Percentiles rank a stretch among this genome's conserved stretches.
Conservation (phyloP, 2,797 vertebrate genomes). For the Tamandua tetradactyla region DNA sequence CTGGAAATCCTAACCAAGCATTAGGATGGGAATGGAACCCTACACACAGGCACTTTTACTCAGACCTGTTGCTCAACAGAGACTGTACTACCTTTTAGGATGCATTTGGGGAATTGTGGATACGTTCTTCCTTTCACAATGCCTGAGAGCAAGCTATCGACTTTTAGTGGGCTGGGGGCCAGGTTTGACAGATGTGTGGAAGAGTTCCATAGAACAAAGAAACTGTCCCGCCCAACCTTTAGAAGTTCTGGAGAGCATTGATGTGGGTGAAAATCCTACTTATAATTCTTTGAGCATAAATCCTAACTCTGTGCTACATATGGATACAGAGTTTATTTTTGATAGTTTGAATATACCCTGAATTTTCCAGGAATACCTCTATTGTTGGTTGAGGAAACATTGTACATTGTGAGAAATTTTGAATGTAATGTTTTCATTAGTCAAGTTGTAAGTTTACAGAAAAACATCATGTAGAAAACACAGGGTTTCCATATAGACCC, state of each 20-base stretch:
- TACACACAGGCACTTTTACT: not conserved
- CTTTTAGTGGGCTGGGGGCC: not conserved
- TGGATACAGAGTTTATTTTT: not conserved
- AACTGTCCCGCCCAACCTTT: conserved; percentile 1
- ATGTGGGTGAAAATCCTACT: conserved; percentile 8
- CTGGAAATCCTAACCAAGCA: not conserved
- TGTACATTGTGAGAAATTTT: not conserved
- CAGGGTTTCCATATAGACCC: too few species aligned
- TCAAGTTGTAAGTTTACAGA: too few species aligned
- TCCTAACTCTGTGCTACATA: not conserved
- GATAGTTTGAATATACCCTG: not conserved
- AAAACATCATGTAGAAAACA: too few species aligned
- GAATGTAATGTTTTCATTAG: too few species aligned
- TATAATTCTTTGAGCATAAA: conserved; percentile 50
- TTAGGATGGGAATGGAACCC: not conserved
- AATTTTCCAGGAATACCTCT: not conserved
- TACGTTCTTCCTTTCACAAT: not conserved
- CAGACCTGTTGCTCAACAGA: not conserved
- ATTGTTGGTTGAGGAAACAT: not conserved
- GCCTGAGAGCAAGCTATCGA: not conserved
- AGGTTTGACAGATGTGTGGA: conserved; percentile 15
- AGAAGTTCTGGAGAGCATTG: not conserved
- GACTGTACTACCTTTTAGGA: not conserved
- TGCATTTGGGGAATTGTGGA: not conserved
- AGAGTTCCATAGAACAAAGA: conserved; percentile 4